Base-by-base conservation (phyloP, 2,113 vertebrate genomes). In the Pygoscelis adeliae region DNA sequence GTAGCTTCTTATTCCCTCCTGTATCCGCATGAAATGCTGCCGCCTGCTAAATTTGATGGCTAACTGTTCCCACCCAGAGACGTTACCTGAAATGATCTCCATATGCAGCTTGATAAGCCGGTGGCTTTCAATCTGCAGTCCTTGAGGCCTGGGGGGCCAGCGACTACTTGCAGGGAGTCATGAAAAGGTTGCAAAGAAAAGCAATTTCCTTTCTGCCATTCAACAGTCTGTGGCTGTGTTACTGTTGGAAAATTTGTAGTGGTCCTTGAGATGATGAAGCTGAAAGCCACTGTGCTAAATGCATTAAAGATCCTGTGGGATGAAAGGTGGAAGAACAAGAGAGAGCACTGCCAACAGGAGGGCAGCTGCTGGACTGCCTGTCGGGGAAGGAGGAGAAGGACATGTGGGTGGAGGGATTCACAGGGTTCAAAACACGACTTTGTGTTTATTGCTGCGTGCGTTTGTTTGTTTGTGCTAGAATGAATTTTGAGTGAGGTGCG, bases 121-220 rank as follows among this genome's bases (percentile, higher is more conserved):
- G 56, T 36, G 73, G 18, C 61, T 96, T 96, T 80, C 89, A 91
- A 52, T 40, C 34, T 49, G 0, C 18, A 72, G 62, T 80, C 74
- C 82, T 91, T 66, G 62, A 96, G 66, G 59, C 78, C 46, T 29
- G 55, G 70, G 73, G 73, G 53, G 80, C 36, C 73, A 38, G 53
- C 4, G 2, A 42, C 78, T 53, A 38, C 70, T 73, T 72, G 53
- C 53, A 40, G 8, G 40, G 66, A 70, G 46, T 30, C 2, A 1
- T 83, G 90, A 80, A 94, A 97, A 94, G 79, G 95, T 91, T 93
- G 74, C 62, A 80, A 69, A 94, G 84, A 79, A 97, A 95, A 95
- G 84, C 36, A 94, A 83, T 97, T 97, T 88, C 87, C 66, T 94
- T 91, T 69, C 87, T 94, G 90, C 93, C 92, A 92, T 85, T 96